These are phyloP conservation scores for Antheraea yamamai DNA, from an alignment of 2,888 invertebrate genomes.

Conservation along the genomic window DNA sequence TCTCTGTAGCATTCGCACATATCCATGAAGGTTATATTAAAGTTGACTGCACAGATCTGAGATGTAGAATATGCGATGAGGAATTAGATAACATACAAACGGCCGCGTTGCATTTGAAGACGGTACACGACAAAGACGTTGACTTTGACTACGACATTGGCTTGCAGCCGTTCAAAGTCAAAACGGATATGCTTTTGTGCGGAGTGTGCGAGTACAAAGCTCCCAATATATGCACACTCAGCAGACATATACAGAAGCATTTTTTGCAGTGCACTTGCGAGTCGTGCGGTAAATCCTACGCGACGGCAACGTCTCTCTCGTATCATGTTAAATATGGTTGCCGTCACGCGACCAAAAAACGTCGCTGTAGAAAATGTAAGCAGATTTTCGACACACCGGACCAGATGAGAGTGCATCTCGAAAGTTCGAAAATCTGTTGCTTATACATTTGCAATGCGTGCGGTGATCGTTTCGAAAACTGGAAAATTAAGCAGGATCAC, in stretches of 20 bases:
- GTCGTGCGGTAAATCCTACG: slow-evolving; percentile 60
- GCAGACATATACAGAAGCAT: slow-evolving; percentile 58
- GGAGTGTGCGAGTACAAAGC: slow-evolving; percentile 49
- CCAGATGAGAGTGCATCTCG: slow-evolving; percentile 45
- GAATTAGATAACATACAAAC: slow-evolving; percentile 40
- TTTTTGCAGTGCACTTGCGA: slow-evolving; percentile 60
- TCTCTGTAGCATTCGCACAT: slow-evolving; percentile 39
- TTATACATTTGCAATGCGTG: slow-evolving; percentile 55
- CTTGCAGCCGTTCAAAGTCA: slow-evolving; percentile 50
- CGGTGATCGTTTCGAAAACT: slow-evolving; percentile 50
- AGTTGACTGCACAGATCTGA: slow-evolving; percentile 57
- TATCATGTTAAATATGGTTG: slow-evolving; percentile 44
- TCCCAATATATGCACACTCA: slow-evolving; percentile 50
- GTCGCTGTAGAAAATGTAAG: slow-evolving; percentile 48
- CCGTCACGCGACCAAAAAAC: slow-evolving; percentile 34
- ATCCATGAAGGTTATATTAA: slow-evolving; percentile 40
- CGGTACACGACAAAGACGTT: slow-evolving; percentile 43
- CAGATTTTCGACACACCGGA: slow-evolving; percentile 45
- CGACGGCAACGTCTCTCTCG: slow-evolving; percentile 47
- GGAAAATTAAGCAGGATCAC: slow-evolving; percentile 49
- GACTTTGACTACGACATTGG: slow-evolving; percentile 49
- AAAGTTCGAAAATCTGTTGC: slow-evolving; percentile 49
- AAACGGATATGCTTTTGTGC: slow-evolving; percentile 43
- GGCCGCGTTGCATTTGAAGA: slow-evolving; percentile 47
- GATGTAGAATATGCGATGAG: slow-evolving; percentile 52